A percentile compares a stretch with the other conserved stretches of the same genome.
Conservation (phyloP, 2,113 vertebrate genomes). For the Anolis carolinensis region DNA sequence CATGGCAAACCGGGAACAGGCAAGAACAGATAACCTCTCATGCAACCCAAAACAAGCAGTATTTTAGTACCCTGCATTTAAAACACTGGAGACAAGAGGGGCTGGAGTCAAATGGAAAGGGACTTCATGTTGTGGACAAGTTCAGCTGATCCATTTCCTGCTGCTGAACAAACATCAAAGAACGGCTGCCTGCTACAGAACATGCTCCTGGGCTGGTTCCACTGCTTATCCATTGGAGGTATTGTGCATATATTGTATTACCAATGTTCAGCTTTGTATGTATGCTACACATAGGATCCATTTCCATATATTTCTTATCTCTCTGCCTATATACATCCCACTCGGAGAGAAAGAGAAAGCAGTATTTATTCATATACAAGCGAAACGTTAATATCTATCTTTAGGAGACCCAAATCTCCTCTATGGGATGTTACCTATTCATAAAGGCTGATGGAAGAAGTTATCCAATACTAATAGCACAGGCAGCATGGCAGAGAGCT, state of each 20-base stretch:
- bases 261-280: conserved; percentile 28
- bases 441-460: conserved; percentile 27
- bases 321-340: conserved; percentile 41
- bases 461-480: background rate
- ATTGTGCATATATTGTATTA: background rate
- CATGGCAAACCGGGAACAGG: background rate
- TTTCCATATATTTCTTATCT: conserved; percentile 37
- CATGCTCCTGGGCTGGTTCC: conserved; percentile 46
- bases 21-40: background rate
- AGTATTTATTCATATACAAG: conserved; percentile 63
- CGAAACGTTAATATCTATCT: conserved; percentile 62
- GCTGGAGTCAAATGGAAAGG: conserved; percentile 10
- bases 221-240: conserved; percentile 46
- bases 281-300: conserved; percentile 32
- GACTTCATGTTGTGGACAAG: too few relatives aligned
- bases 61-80: conserved; percentile 34
- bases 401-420: conserved; percentile 44
- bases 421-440: conserved; percentile 53
- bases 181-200: conserved; percentile 4
- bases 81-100: conserved; percentile 21
- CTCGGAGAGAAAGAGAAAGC: conserved; percentile 23
- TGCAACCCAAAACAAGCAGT: conserved; percentile 29
- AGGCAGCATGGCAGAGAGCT: background rate
- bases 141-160: conserved; percentile 33
- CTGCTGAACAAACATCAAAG: conserved; percentile 41